Conservation (phyloP, 2,888 invertebrate species). For the Caenorhabditis doughertyi region DNA sequence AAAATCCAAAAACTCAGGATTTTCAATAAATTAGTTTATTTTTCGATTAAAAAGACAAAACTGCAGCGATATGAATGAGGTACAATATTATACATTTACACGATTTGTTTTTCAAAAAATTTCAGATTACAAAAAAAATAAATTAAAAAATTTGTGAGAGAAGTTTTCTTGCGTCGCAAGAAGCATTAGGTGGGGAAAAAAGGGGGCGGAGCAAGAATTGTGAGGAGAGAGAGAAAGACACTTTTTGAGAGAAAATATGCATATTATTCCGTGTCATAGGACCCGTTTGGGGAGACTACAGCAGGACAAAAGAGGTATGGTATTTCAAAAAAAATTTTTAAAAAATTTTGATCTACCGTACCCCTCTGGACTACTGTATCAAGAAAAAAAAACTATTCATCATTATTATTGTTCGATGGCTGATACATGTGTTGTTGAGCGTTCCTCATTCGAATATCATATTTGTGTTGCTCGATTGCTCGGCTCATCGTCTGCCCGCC, state of each 20-base stretch:
- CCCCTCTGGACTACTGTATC: too few relatives aligned
- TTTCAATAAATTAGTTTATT: too few relatives aligned
- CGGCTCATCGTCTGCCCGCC: slow-evolving; percentile 55
- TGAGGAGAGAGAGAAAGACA: too few relatives aligned
- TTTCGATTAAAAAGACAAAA: not conserved
- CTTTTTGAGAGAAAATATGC: not conserved
- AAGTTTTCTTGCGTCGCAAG: slow-evolving; percentile 53
- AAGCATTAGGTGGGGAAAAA: too few relatives aligned
- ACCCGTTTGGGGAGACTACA: not conserved
- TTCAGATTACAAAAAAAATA: too few relatives aligned
- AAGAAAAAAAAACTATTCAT: slow-evolving; percentile 2
- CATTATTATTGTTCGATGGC: slow-evolving; percentile 64
- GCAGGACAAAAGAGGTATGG: too few relatives aligned
- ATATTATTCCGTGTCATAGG: not conserved
- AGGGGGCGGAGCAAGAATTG: too few relatives aligned
- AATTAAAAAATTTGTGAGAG: slow-evolving; percentile 19
- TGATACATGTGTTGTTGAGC: slow-evolving; percentile 82
- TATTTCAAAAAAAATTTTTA: not conserved
- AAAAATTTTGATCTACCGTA: too few relatives aligned
- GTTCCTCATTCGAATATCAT: slow-evolving; percentile 72
- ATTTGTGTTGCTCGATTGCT: slow-evolving; percentile 62
- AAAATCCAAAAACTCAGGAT: too few relatives aligned
- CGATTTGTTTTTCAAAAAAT: not conserved
- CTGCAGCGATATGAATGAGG: not conserved
- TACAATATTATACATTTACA: not conserved